Evolutionary conservation across 2,797 vertebrate species (phyloP), one percentile per base, ranked within the genome.

Genomic region (Pangasius mekongensis): DNA sequence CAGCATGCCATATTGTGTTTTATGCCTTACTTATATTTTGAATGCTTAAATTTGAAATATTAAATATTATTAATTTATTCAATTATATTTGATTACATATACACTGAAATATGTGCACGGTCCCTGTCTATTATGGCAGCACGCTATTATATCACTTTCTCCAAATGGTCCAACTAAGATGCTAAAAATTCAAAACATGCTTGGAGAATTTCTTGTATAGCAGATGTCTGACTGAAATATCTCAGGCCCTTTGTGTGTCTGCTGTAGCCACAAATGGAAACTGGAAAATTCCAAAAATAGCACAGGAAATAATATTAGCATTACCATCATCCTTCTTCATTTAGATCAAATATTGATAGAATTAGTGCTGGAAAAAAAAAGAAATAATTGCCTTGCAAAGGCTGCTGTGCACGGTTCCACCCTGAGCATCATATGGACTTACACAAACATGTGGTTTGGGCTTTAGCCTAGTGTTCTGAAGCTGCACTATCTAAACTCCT

Each of bases 281-380:
- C 43, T 86, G 87, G 84, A 86, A 83, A 89, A 81, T 82, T 89
- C 87, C 77, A 89, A 74, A 89, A 89, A 89, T 86, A 89, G 76
- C 84, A 27, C 66, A 73, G 84, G 76, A 82, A 82, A 89, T 74
- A 49, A 73, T 81, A 49, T 82, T 81, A 82, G 87, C 84, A 62
- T 86, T 82, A 73, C 84, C 76, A 47, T 82, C 88, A 87, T 84
- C 54, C 39, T 89, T 89, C 84, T 86, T 89, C 60, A 69, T 82
- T 67, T 74, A 84, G 87, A 88, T 89, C 83, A 56, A 86, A 52
- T 86, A 89, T 88, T 83, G 54, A 86, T 85, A 83, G 82, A 85
- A 64, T 84, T 83, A 89, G 71, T 84, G 83, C 36, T 67, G 87
- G 62, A 62, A 87, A 58, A 83, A 83, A 56, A 74, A 84, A 84